A percentile compares a stretch with the other conserved stretches of the same genome.
These are phyloP conservation scores for Gymnobelideus leadbeateri DNA, from an alignment of 2,113 vertebrate genomes.

Conservation along the genomic window DNA sequence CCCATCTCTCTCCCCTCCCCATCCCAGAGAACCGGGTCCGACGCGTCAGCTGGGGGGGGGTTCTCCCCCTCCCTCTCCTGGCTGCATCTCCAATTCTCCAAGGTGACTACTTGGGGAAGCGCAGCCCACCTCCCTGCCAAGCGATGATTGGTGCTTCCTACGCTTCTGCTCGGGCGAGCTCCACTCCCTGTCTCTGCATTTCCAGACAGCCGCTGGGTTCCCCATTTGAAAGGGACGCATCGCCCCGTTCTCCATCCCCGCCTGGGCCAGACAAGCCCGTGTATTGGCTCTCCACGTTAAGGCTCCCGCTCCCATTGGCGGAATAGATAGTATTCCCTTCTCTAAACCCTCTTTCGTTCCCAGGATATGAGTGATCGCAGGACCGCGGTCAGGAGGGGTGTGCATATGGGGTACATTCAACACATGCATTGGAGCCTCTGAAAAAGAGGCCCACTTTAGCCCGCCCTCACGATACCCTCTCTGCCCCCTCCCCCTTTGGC, in stretches of 20 bases:
- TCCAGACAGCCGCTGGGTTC: constrained; percentile 32
- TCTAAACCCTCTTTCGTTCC: neutral
- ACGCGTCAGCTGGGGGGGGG: constrained; percentile 70
- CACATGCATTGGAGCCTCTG: neutral
- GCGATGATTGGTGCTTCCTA: neutral
- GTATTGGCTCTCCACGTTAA: constrained; percentile 56
- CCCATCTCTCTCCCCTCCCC: constrained; percentile 15
- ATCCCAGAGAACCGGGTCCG: constrained; percentile 37
- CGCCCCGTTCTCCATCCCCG: neutral
- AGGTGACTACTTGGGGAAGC: neutral
- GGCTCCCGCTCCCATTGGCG: neutral
- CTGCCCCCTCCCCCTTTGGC: constrained; percentile 26
- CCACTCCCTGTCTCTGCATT: constrained; percentile 19
- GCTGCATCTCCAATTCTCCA: neutral
- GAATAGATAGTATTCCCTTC: neutral
- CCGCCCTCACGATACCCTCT: neutral
- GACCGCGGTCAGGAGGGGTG: neutral
- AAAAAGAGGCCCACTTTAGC: neutral
- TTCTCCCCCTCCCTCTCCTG: constrained; percentile 18
- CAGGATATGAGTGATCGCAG: neutral
- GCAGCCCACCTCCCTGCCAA: neutral
- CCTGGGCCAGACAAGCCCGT: neutral
- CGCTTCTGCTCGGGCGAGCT: neutral
- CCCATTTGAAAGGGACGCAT: neutral
- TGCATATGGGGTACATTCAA: constrained; percentile 35